Base-by-base conservation (phyloP, 1,140 invertebrate species). In the Cherax destructor region DNA sequence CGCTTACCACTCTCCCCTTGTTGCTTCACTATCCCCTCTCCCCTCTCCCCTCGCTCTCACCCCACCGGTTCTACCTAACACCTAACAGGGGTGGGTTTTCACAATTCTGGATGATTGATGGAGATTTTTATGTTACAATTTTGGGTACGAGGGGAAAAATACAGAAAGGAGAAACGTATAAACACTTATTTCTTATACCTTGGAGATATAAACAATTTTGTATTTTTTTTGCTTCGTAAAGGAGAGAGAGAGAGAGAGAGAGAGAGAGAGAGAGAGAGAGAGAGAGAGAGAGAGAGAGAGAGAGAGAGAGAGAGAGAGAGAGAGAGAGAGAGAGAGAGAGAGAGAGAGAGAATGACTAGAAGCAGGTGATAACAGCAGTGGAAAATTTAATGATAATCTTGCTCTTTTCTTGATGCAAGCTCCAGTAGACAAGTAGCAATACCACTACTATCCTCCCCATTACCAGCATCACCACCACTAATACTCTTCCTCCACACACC, bases 91-190 rank as follows among this genome's bases (percentile, higher is more conserved):
- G 74, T 59, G 85, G 85, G 85, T 86, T 86, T 86, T 86, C 85
- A 86, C 85, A 78, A 77, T 86, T 86, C 85, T 86, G 74, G 76
- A 86, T 86, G 85, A 76, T 77, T 86, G 85, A 86, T 86, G 85
- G 85, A 78, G 85, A 86, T 86, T 86, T 86, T 86, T 86, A 86
- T 86, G 85, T 86, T 41, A 72, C 85, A 78, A 78, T 86, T 86
- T 86, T 78, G 50, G 85, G 85, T 77, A 78, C 85, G 85, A 41
- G 74, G 85, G 52, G 74, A 86, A 77, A 74, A 74, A 74, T 13
- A 56, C 52, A 56, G 52, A 56, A 56, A 56, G 52, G 52, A 9
- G 52, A 56, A 74, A 74, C 6, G 69, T 74, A 30, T 74, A 30
- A 74, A 74, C n/a, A 74, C n/a, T 74, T 74, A 74, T 30, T 74